phyloP scores from a whole-genome alignment of 2,888 invertebrate genomes.

The Anaspis maculata region DNA sequence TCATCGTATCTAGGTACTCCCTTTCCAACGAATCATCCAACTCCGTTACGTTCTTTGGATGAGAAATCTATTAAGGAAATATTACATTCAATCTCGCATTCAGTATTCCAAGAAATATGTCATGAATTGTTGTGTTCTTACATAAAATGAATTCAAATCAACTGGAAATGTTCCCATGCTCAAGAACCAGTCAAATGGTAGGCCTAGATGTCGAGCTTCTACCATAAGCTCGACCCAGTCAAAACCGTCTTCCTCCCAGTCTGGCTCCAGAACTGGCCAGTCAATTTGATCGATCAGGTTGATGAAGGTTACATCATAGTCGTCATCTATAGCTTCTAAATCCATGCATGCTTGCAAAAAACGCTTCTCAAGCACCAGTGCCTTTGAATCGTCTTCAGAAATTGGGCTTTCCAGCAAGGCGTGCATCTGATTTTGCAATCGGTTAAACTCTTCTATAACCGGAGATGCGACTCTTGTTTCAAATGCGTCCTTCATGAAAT shows the following conservation, averaged over 20 bases:
- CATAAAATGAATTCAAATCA: too few species aligned
- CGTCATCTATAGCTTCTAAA: conserved; percentile 5
- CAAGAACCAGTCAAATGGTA: conserved; percentile 9
- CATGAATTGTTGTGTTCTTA: too few species aligned
- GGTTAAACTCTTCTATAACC: not conserved
- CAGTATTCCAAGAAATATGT: too few species aligned
- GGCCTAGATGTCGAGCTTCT: conserved; percentile 3
- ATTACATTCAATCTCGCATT: too few species aligned
- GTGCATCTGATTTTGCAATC: not conserved
- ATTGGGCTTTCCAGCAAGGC: conserved; percentile 1
- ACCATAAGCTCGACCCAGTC: conserved; percentile 15
- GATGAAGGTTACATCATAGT: conserved; percentile 4
- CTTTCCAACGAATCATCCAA: too few species aligned
- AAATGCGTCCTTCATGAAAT: too few species aligned
- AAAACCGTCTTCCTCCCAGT: conserved; percentile 23
- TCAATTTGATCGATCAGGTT: conserved; percentile 15
- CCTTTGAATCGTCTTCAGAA: conserved; percentile 42
- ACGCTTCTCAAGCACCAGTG: conserved; percentile 40
- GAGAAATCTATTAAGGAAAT: too few species aligned
- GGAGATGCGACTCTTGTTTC: too few species aligned
- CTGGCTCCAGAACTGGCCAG: conserved; percentile 27
- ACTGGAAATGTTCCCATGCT: too few species aligned
- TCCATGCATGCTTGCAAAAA: conserved; percentile 41
- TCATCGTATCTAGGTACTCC: too few species aligned
- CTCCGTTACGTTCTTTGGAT: too few species aligned